phyloP scores from a whole-genome alignment of 2,113 vertebrate species.

The Sylvicapra grimmia region DNA sequence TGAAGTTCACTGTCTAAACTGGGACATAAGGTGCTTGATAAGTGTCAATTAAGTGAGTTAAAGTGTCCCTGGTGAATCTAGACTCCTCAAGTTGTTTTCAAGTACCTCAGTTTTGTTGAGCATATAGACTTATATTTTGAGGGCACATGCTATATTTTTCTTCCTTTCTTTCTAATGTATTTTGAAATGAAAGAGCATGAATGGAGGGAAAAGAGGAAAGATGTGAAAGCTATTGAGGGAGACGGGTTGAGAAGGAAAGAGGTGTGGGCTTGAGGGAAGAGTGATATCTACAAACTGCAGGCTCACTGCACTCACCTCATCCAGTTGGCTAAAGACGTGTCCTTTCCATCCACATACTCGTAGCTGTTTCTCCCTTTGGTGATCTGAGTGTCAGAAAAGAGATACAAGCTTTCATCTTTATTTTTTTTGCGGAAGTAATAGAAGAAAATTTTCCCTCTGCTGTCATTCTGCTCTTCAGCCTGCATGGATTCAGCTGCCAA shows the following conservation, averaged over 20 bases:
- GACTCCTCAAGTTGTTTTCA: not conserved
- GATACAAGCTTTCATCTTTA: not conserved
- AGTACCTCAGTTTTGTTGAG: not conserved
- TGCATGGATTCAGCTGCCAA: not conserved
- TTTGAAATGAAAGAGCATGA: not conserved
- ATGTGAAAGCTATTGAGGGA: not conserved
- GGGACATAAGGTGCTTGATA: not conserved
- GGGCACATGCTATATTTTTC: not conserved
- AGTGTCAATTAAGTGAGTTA: not conserved
- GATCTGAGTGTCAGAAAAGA: conserved; percentile 73
- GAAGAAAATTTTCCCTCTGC: not conserved
- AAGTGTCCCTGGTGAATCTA: not conserved
- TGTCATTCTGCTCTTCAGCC: not conserved
- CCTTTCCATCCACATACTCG: conserved; percentile 82
- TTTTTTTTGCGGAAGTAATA: not conserved
- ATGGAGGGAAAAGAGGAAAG: not conserved
- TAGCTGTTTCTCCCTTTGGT: conserved; percentile 77
- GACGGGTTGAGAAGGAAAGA: not conserved
- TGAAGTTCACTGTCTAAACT: not conserved
- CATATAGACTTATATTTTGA: not conserved
- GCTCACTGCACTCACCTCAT: conserved; percentile 79
- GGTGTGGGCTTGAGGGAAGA: not conserved
- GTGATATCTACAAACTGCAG: not conserved
- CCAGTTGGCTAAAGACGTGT: conserved; percentile 84
- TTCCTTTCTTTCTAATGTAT: not conserved